These are phyloP conservation scores for Riparia riparia DNA, from an alignment of 2,113 vertebrate species.

Conservation along the genomic window DNA sequence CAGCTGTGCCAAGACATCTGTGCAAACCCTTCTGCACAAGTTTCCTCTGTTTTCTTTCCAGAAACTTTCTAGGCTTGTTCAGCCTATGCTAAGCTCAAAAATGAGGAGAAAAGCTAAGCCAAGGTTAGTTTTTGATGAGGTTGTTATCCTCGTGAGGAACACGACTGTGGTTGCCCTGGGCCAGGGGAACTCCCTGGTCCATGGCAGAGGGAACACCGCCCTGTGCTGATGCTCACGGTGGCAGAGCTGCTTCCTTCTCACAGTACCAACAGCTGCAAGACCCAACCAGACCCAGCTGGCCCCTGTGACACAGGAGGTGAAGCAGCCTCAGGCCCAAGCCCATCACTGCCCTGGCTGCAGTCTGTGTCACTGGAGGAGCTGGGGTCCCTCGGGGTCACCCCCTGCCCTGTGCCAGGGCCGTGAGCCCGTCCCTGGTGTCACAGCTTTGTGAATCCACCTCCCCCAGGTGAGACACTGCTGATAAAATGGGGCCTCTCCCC, in stretches of 20 bases:
- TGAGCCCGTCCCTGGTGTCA: accelerated
- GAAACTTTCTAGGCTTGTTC: not conserved
- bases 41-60: not conserved
- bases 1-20: not conserved
- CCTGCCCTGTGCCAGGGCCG: accelerated
- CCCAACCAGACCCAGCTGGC: not conserved
- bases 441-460: accelerated
- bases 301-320: not conserved
- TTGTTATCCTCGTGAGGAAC: accelerated
- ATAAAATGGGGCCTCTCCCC: not conserved
- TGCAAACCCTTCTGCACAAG: not conserved
- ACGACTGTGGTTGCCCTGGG: accelerated
- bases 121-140: too few relatives aligned
- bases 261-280: accelerated
- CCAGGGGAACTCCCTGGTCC: not conserved
- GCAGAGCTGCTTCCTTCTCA: accelerated
- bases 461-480: not conserved
- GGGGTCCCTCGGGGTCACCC: not conserved
- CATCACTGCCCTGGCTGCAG: not conserved
- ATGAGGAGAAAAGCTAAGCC: not conserved
- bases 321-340: accelerated
- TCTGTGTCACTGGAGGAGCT: not conserved
- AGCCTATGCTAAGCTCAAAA: not conserved
- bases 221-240: accelerated
- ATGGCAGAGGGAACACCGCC: accelerated